These are phyloP conservation scores for Phoenicopterus ruber DNA, from an alignment of 2,113 vertebrate species.

Conservation along the genomic window DNA sequence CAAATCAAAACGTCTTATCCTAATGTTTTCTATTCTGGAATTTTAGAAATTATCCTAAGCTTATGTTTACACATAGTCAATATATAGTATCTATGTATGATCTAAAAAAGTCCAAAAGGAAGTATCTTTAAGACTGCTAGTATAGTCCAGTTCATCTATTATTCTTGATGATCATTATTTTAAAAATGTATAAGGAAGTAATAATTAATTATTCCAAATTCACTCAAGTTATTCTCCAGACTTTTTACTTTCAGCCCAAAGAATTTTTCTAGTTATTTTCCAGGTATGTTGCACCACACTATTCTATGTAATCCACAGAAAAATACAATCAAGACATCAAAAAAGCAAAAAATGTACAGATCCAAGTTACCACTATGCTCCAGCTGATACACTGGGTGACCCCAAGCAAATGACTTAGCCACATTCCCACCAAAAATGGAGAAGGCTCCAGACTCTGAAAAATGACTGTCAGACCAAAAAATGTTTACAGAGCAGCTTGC, in stretches of 20 bases:
- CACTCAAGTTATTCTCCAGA: neutral
- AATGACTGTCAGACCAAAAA: slow-evolving; percentile 10
- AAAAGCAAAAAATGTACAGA: neutral
- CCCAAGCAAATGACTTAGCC: neutral
- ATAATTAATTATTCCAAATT: neutral
- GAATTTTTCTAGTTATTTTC: neutral
- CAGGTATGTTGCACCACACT: neutral
- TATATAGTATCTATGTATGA: neutral
- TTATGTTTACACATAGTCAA: neutral
- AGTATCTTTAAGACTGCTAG: neutral
- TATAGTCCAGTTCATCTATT: neutral
- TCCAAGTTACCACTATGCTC: neutral
- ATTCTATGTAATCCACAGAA: neutral
- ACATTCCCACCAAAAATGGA: slow-evolving; percentile 21
- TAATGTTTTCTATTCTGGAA: neutral
- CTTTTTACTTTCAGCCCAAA: neutral
- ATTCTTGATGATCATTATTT: neutral
- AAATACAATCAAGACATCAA: neutral
- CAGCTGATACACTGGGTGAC: neutral
- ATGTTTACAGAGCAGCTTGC: slow-evolving; percentile 34
- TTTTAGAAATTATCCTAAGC: neutral
- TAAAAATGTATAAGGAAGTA: neutral
- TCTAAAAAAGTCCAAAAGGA: slow-evolving; percentile 13
- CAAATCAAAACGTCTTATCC: neutral
- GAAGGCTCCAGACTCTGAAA: slow-evolving; percentile 7